A percentile compares a stretch with the other conserved stretches of the same genome.
Conservation (phyloP, 2,888 invertebrate species). For the Nudaria mundana region DNA sequence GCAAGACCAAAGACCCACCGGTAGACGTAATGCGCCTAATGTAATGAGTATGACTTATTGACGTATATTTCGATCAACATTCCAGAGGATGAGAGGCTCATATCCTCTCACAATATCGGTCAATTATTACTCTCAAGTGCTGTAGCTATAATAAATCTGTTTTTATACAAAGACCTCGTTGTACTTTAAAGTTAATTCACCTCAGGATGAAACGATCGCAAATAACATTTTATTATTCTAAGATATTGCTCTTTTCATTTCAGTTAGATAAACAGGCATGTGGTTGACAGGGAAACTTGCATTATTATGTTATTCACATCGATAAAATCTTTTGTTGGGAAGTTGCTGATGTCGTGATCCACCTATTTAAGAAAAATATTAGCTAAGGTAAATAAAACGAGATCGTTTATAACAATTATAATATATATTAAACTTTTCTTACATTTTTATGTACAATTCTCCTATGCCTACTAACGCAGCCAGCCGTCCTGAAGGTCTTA, state of each 20-base stretch:
- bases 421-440: slow-evolving; percentile 46
- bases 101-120: slow-evolving; percentile 55
- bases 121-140: slow-evolving; percentile 36
- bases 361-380: no score
- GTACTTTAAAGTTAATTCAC: slow-evolving; percentile 9
- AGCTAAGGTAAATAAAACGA: no score
- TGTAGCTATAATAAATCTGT: slow-evolving; percentile 4
- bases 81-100: slow-evolving; percentile 52
- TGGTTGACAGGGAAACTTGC: slow-evolving; percentile 17
- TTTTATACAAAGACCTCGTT: slow-evolving; percentile 8
- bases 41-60: slow-evolving; percentile 49
- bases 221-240: slow-evolving; percentile 28
- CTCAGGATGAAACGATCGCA: slow-evolving; percentile 11
- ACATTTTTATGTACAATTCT: slow-evolving; percentile 63
- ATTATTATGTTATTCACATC: slow-evolving; percentile 30
- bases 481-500: slow-evolving; percentile 73
- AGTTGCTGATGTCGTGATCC: no score
- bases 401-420: slow-evolving; percentile 7
- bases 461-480: slow-evolving; percentile 71
- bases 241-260: slow-evolving; percentile 60
- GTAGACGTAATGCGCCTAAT: slow-evolving; percentile 47
- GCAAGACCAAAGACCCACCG: slow-evolving; percentile 4
- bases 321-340: no score
- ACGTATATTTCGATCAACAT: slow-evolving; percentile 52
- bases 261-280: slow-evolving; percentile 59